Conservation (phyloP, 2,888 invertebrate genomes). For the Cryptosula pallasiana region DNA sequence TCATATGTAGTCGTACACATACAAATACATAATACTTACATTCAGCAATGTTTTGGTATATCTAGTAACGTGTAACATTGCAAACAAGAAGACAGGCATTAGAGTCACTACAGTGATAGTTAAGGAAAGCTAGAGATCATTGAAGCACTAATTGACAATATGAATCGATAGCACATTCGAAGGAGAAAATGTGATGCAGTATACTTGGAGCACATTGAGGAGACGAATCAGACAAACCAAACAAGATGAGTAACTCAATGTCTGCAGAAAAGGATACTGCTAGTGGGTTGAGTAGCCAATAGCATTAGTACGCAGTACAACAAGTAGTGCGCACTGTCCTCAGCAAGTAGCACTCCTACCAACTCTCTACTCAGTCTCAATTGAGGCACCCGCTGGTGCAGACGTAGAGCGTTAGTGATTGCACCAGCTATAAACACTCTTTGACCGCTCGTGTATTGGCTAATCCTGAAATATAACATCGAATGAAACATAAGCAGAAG, state of each 20-base stretch:
- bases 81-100: slow-evolving; percentile 84
- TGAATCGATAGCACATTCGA: not conserved
- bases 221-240: no score
- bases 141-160: not conserved
- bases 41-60: slow-evolving; percentile 84
- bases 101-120: slow-evolving; percentile 70
- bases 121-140: not conserved
- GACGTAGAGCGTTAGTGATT: slow-evolving; percentile 85
- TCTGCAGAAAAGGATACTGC: slow-evolving; percentile 61
- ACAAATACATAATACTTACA: no score
- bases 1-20: no score
- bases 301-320: slow-evolving; percentile 91
- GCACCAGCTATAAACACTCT: slow-evolving; percentile 88
- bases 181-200: not conserved
- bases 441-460: slow-evolving; percentile 31
- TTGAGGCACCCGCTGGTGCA: slow-evolving; percentile 84
- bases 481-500: no score
- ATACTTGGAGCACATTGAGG: not conserved
- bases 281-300: slow-evolving; percentile 65
- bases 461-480: not conserved
- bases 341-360: slow-evolving; percentile 66
- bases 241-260: no score
- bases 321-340: slow-evolving; percentile 89
- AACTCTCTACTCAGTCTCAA: slow-evolving; percentile 79
- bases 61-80: slow-evolving; percentile 83